Conservation (phyloP, 2,113 vertebrate species). For the Periophthalmus modestus region DNA sequence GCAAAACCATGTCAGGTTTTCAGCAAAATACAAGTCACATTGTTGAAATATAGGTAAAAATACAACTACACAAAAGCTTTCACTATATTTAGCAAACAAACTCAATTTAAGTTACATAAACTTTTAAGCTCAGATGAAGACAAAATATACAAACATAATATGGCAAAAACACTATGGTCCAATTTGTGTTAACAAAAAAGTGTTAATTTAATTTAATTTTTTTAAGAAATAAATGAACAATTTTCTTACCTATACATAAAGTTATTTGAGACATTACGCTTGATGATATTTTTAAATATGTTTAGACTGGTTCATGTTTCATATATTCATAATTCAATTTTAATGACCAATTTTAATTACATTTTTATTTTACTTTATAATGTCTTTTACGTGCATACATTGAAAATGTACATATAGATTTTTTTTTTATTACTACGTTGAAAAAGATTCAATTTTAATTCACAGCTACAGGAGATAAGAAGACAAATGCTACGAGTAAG, state of each 20-base stretch:
- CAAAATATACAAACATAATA: neutral
- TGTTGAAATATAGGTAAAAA: too few species aligned
- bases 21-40: neutral
- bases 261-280: neutral
- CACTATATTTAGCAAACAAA: neutral
- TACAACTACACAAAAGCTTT: neutral
- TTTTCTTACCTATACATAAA: neutral
- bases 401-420: neutral
- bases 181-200: neutral
- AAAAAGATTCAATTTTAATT: constrained; percentile 43
- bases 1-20: neutral
- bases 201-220: neutral
- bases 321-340: neutral
- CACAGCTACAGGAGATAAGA: constrained; percentile 48
- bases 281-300: neutral
- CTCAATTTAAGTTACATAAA: neutral
- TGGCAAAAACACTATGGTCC: neutral
- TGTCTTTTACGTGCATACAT: too few species aligned
- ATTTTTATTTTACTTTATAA: neutral
- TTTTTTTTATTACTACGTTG: constrained; percentile 11
- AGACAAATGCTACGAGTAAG: constrained; percentile 64
- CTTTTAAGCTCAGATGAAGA: neutral
- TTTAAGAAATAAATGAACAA: neutral
- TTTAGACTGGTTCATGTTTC: neutral
- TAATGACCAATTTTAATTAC: neutral